A percentile compares a stretch with the other conserved stretches of the same genome.
phyloP scores from a whole-genome alignment of 92 coral and sea anemone species.

The Zoanthus solanderi region DNA sequence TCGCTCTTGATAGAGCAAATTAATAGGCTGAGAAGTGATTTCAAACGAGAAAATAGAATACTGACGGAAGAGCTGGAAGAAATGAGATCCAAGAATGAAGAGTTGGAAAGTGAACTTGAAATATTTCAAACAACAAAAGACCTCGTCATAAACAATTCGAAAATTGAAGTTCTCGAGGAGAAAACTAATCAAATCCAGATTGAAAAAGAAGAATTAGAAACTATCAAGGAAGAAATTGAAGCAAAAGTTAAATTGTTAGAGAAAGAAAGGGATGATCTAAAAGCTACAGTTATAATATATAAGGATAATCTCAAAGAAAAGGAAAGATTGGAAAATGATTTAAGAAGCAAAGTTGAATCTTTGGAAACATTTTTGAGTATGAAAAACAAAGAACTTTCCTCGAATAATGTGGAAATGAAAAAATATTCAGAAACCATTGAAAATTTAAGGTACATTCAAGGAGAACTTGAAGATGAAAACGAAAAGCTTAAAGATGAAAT shows the following conservation, averaged over 20 bases:
- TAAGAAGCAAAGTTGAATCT: conserved; percentile 47
- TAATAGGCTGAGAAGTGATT: conserved; percentile 63
- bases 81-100: conserved; percentile 62
- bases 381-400: conserved; percentile 9
- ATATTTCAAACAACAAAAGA: conserved; percentile 39
- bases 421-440: conserved; percentile 49
- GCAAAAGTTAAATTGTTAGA: conserved; percentile 46
- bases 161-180: conserved; percentile 61
- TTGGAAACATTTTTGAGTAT: conserved; percentile 27
- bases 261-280: conserved; percentile 47
- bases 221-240: conserved; percentile 23
- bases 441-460: conserved; percentile 51
- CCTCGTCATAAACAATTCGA: conserved; percentile 43
- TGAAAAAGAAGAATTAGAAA: conserved; percentile 21
- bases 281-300: neutral
- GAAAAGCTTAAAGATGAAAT: conserved; percentile 64
- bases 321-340: conserved; percentile 28
- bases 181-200: conserved; percentile 24
- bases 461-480: conserved; percentile 68
- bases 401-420: conserved; percentile 38
- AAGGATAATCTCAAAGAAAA: conserved; percentile 25
- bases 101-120: conserved; percentile 60
- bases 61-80: conserved; percentile 70
- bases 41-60: conserved; percentile 60
- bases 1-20: conserved; percentile 68